Conservation (phyloP, 2,888 invertebrate species). For the Calameuta filiformis region DNA sequence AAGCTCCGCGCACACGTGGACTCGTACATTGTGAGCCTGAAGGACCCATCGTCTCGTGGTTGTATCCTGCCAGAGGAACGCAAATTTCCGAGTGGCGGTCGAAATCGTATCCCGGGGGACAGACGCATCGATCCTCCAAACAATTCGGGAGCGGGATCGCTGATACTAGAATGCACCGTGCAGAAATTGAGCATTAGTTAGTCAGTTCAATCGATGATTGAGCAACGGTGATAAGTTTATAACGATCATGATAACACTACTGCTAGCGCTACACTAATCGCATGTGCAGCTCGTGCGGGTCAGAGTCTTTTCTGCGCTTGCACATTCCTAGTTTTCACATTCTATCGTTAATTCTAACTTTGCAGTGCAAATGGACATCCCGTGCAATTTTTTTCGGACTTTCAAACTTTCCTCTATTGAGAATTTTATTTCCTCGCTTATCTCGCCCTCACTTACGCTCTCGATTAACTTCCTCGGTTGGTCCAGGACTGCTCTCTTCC, state of each 20-base stretch:
- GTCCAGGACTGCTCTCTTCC: conserved; percentile 27
- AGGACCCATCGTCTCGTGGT: conserved; percentile 65
- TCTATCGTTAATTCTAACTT: neutral
- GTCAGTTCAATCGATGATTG: neutral
- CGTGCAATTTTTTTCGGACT: neutral
- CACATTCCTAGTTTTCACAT: neutral
- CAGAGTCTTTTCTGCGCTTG: neutral
- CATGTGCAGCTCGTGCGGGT: neutral
- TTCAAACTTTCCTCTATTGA: neutral
- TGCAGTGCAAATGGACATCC: neutral
- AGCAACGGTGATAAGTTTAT: neutral
- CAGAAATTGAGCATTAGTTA: conserved; percentile 14
- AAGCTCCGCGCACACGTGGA: neutral
- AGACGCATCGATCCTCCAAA: conserved; percentile 66
- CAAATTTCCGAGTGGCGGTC: conserved; percentile 58
- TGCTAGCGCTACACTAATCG: neutral
- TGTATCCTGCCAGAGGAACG: conserved; percentile 54
- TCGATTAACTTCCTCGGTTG: neutral
- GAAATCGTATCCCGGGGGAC: conserved; percentile 65
- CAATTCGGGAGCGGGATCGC: conserved; percentile 64
- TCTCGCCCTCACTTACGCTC: neutral
- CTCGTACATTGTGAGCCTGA: conserved; percentile 63
- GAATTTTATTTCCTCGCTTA: no score
- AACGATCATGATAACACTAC: neutral
- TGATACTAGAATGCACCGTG: conserved; percentile 57